phyloP scores from a whole-genome alignment of 2,888 invertebrate genomes.

The Keiferia lycopersicella region DNA sequence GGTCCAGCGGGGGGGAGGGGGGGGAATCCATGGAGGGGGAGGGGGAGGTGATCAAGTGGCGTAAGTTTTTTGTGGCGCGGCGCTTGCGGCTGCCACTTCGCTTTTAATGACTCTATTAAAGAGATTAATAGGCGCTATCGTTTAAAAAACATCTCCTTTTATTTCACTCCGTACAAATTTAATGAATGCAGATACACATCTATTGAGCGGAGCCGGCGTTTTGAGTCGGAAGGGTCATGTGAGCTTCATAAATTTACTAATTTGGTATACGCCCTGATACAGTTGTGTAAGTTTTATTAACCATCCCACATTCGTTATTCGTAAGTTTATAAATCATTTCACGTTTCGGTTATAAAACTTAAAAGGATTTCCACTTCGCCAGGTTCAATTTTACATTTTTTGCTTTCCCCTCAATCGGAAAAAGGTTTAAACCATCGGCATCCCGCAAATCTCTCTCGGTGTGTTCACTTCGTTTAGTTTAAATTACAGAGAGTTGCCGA shows the following conservation, averaged over 20 bases:
- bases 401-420: background rate
- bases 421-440: slow-evolving; percentile 18
- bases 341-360: background rate
- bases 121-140: slow-evolving; percentile 74
- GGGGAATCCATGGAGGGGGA: slow-evolving; percentile 29
- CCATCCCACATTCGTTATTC: too few relatives aligned
- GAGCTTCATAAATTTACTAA: background rate
- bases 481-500: slow-evolving; percentile 44
- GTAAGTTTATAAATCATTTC: background rate
- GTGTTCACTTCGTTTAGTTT: slow-evolving; percentile 52
- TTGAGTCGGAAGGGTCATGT: background rate
- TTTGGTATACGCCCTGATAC: background rate
- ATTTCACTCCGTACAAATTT: slow-evolving; percentile 71
- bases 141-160: slow-evolving; percentile 65
- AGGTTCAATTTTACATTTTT: slow-evolving; percentile 1
- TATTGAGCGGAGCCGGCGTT: slow-evolving; percentile 38
- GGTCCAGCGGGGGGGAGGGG: slow-evolving; percentile 30
- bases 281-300: background rate
- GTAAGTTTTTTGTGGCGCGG: slow-evolving; percentile 45
- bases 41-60: slow-evolving; percentile 30
- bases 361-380: background rate
- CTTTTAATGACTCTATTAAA: slow-evolving; percentile 79
- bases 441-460: slow-evolving; percentile 35
- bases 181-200: slow-evolving; percentile 73
- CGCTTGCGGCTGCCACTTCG: slow-evolving; percentile 63